These are phyloP conservation scores for Phainopepla nitens DNA, from an alignment of 2,113 vertebrate genomes.

Conservation along the genomic window DNA sequence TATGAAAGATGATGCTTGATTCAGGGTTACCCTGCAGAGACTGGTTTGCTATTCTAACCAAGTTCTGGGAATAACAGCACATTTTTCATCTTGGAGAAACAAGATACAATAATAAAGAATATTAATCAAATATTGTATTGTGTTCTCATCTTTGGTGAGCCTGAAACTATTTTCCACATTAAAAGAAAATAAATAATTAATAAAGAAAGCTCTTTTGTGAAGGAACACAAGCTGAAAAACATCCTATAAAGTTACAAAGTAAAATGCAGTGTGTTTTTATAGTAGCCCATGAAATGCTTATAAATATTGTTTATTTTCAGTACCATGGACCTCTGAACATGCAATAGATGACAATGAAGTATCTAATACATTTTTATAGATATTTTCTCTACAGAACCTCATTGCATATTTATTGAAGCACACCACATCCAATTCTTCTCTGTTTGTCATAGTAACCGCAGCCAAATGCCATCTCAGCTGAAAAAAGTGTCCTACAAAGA, in stretches of 20 bases:
- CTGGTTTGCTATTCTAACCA: conserved; percentile 37
- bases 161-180: conserved; percentile 9
- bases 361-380: background rate
- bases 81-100: conserved; percentile 45
- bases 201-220: background rate
- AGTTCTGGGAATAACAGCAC: conserved; percentile 26
- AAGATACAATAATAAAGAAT: conserved; percentile 44
- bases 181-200: conserved; percentile 41
- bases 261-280: background rate
- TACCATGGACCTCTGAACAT: conserved; percentile 53
- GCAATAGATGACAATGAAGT: background rate
- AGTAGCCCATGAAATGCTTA: background rate
- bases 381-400: background rate
- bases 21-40: conserved; percentile 26
- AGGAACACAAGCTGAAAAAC: conserved; percentile 14
- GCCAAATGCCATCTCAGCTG: conserved; percentile 30
- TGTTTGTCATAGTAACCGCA: conserved; percentile 44
- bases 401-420: background rate
- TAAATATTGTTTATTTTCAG: conserved; percentile 48
- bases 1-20: conserved; percentile 24
- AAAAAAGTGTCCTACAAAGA: conserved; percentile 32
- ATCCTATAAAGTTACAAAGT: conserved; percentile 30
- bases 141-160: conserved; percentile 8
- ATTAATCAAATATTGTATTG: conserved; percentile 38
- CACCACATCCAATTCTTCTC: background rate